Conservation (phyloP, 2,113 vertebrate genomes). For the Pelmatolapia mariae region DNA sequence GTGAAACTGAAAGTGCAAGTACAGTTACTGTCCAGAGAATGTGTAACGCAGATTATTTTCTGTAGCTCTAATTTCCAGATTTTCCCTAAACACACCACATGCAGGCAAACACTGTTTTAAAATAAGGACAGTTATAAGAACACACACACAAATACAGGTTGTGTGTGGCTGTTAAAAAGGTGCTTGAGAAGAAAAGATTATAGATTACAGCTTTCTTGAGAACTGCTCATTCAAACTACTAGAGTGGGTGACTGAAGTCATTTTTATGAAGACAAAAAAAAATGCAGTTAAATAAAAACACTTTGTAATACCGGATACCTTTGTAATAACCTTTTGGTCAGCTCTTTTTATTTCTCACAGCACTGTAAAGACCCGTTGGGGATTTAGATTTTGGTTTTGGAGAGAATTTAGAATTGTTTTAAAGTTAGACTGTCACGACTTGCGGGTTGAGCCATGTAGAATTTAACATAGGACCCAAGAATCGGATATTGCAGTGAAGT, state of each 20-base stretch:
- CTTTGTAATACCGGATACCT: background rate
- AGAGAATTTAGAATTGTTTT: no score
- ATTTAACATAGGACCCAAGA: no score
- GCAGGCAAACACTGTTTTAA: background rate
- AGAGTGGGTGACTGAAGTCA: background rate
- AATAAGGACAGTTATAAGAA: background rate
- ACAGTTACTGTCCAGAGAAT: background rate
- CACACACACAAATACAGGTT: background rate
- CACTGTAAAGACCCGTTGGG: background rate
- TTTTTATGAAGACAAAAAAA: background rate
- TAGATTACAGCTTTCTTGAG: background rate
- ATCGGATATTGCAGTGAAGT: no score
- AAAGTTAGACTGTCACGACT: no score
- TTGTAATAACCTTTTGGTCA: background rate
- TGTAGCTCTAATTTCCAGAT: background rate
- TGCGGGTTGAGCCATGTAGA: no score
- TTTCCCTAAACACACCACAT: background rate
- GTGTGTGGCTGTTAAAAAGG: background rate
- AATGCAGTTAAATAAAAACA: background rate
- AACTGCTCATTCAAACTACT: background rate
- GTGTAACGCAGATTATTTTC: background rate
- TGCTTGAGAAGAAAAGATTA: background rate
- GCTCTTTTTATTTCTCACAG: background rate
- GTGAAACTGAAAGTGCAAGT: background rate
- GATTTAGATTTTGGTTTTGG: background rate